A percentile compares a stretch with the other conserved stretches of the same genome.
phyloP scores from a whole-genome alignment of 2,888 invertebrate genomes.

The Macrophya alboannulata region DNA sequence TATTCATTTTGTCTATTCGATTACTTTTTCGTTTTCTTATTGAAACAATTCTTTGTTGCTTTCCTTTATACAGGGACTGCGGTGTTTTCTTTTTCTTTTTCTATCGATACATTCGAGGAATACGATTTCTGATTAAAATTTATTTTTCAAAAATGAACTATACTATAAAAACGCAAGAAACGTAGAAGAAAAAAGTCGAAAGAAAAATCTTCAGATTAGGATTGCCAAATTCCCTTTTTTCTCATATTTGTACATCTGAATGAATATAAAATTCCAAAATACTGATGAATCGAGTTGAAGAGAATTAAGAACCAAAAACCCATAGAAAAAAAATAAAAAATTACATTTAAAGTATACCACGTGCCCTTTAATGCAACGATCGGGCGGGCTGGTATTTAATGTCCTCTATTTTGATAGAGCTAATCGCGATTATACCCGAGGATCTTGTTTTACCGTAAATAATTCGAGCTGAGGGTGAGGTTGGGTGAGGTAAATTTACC shows the following conservation, averaged over 20 bases:
- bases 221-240: too few species aligned
- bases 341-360: neutral
- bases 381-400: neutral
- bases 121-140: too few species aligned
- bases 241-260: too few species aligned
- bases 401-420: neutral
- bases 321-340: too few species aligned
- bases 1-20: neutral
- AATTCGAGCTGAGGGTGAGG: neutral
- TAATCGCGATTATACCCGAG: neutral
- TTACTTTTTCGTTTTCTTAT: too few species aligned
- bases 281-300: too few species aligned
- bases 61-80: too few species aligned
- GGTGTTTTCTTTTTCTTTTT: neutral
- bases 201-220: neutral
- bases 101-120: too few species aligned
- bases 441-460: conserved; percentile 20
- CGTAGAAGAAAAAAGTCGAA: neutral
- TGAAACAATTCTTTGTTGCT: too few species aligned
- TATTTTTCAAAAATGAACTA: too few species aligned
- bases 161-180: neutral
- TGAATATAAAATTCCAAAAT: too few species aligned
- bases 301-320: too few species aligned
- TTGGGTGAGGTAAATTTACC: neutral
- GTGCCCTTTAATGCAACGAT: neutral